Evolutionary conservation across 2,113 vertebrate species (phyloP), one percentile per base, ranked within the genome.

Genomic region (Lucifuga dentata): DNA sequence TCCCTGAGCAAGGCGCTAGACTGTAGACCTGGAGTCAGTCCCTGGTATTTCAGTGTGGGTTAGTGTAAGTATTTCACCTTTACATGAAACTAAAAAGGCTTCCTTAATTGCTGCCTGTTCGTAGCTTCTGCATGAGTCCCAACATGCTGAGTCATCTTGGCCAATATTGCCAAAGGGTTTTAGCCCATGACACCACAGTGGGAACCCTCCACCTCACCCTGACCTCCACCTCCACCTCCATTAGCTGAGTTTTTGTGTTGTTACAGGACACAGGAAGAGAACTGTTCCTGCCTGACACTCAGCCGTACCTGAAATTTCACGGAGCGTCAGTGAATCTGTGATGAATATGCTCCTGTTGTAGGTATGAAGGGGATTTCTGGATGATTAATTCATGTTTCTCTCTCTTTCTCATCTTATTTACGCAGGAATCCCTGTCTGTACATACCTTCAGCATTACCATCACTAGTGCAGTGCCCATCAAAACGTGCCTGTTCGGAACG

Each of bases 341-440:
- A 85, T 77, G 79, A 78, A 89, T 83, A 70, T 71, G 16, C 24
- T 56, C n/a, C 59, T 35, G 36, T n/a, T 8, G 9, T 41, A 45
- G 46, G 49, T 57, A 61, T 73, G 80, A 59, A 70, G 62, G 72
- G 19, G 46, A 59, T 62, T 55, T 56, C 65, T 60, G 24, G 20
- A 13, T 69, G 68, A 80, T 73, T 76, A 75, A 79, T 33, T 70
- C 49, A 61, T 65, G 53, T 62, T 61, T 76, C 33, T 60, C 51
- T 11, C 15, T 55, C 10, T 50, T 20, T 17, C n/a, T 24, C 60
- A 38, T 57, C 16, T 20, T 40, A 13, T 55, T 46, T 44, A 15
- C 46, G 19, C 40, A 20, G 46, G 61, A 55, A 38, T 68, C 68
- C 64, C 70, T 80, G 88, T 86, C 68, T 73, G 55, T 20, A 73